These are phyloP conservation scores for Rhynchonema sp. DNA, from an alignment of 2,888 invertebrate species.

Conservation along the genomic window DNA sequence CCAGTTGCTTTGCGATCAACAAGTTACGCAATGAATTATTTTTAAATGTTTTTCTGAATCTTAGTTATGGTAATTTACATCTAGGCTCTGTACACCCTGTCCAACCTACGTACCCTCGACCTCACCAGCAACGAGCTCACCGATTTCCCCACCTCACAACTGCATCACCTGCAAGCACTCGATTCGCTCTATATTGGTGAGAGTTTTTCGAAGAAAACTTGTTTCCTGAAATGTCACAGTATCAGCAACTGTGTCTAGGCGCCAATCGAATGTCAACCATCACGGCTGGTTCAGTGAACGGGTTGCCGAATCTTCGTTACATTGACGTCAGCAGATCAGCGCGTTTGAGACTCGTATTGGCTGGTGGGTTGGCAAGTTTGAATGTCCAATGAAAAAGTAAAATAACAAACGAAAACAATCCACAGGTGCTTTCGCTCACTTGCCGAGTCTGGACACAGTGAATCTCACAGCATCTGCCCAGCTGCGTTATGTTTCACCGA, in stretches of 20 bases:
- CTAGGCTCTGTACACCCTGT: background rate
- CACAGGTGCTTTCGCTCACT: too few relatives aligned
- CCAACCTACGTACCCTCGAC: background rate
- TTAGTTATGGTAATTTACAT: too few relatives aligned
- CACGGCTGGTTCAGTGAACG: background rate
- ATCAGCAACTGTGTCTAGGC: slow-evolving; percentile 1
- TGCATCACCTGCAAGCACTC: background rate
- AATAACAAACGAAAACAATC: too few relatives aligned
- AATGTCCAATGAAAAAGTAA: too few relatives aligned
- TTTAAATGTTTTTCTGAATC: too few relatives aligned
- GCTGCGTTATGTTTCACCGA: background rate
- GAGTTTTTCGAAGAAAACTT: too few relatives aligned
- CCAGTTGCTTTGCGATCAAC: too few relatives aligned
- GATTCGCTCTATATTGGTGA: too few relatives aligned
- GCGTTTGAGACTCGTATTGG: slow-evolving; percentile 1
- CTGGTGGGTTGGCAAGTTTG: background rate
- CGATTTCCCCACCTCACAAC: background rate
- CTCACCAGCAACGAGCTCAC: slow-evolving; percentile 1
- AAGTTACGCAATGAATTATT: too few relatives aligned
- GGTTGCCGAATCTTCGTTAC: background rate
- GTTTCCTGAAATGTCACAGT: too few relatives aligned
- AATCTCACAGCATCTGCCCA: background rate
- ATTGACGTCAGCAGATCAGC: background rate
- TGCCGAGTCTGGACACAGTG: background rate
- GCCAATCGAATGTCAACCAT: slow-evolving; percentile 3